These are phyloP conservation scores for Pseudomyrmex gracilis DNA, from an alignment of 1,140 invertebrate genomes.

Conservation along the genomic window DNA sequence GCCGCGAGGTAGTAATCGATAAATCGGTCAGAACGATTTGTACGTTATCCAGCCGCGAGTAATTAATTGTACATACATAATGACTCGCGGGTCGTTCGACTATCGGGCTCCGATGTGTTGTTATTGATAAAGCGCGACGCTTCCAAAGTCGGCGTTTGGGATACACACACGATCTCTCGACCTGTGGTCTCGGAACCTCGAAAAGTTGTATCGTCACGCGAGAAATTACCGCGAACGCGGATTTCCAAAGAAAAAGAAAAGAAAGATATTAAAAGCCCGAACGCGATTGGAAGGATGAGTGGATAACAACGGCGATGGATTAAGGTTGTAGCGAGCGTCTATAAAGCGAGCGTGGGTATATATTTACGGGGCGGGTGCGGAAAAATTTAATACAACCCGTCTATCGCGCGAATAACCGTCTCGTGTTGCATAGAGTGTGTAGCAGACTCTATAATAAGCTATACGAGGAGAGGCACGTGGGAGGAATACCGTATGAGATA, in stretches of 20 bases:
- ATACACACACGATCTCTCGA: conserved; percentile 24
- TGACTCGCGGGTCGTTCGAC: conserved; percentile 16
- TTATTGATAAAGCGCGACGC: conserved; percentile 57
- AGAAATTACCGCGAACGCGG: conserved; percentile 7
- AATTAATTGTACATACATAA: conserved; percentile 40
- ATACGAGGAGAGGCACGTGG: background rate
- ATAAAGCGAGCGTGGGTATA: conserved; percentile 27
- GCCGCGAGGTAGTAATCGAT: conserved; percentile 16
- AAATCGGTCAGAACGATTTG: conserved; percentile 26
- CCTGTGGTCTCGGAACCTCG: background rate
- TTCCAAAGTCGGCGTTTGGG: conserved; percentile 17
- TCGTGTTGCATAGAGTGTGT: background rate
- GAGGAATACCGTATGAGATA: conserved; percentile 26
- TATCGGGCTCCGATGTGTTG: conserved; percentile 7
- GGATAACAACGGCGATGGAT: conserved; percentile 28
- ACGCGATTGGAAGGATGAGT: conserved; percentile 17
- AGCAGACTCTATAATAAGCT: conserved; percentile 18
- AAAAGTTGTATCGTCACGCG: conserved; percentile 6
- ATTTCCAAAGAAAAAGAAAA: background rate
- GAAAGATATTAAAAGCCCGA: background rate
- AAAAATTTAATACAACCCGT: conserved; percentile 62
- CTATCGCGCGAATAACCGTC: background rate
- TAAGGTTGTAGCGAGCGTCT: conserved; percentile 34
- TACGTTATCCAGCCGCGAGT: background rate
- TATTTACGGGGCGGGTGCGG: conserved; percentile 43